Percentiles rank a stretch among this genome's conserved stretches.
Conservation (phyloP, 2,113 vertebrate genomes). For the Romanogobio albipinnatus region DNA sequence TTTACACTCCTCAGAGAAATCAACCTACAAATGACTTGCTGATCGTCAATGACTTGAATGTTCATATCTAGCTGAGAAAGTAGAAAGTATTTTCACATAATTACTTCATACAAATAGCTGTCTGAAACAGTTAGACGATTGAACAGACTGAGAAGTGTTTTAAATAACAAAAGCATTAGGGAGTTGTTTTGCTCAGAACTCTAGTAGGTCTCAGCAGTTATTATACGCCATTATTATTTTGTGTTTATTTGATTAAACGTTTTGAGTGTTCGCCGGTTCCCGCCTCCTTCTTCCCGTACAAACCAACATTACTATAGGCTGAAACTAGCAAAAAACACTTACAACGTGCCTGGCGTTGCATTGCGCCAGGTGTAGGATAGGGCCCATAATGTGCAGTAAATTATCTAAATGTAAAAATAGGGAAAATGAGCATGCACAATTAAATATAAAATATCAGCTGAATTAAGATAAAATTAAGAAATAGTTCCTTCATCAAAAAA, state of each 20-base stretch:
- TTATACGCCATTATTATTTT: too few relatives aligned
- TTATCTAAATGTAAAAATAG: not conserved
- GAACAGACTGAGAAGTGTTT: not conserved
- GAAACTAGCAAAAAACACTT: too few relatives aligned
- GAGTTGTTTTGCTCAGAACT: conserved; percentile 13
- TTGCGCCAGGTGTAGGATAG: too few relatives aligned
- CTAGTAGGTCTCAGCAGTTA: not conserved
- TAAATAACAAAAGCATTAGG: not conserved
- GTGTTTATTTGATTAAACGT: too few relatives aligned
- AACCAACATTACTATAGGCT: too few relatives aligned
- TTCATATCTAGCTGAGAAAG: not conserved
- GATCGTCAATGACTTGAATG: not conserved
- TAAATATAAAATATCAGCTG: not conserved
- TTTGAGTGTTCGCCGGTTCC: too few relatives aligned
- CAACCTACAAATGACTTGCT: not conserved
- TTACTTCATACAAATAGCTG: not conserved
- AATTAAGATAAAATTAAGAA: not conserved
- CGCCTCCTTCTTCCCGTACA: too few relatives aligned
- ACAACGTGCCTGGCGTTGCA: too few relatives aligned
- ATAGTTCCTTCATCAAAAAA: not conserved
- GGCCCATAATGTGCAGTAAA: too few relatives aligned
- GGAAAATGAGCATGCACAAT: not conserved
- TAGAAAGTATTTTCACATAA: not conserved
- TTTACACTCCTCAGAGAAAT: not conserved
- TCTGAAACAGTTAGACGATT: not conserved